Evolutionary conservation across 2,797 vertebrate genomes (phyloP).

Genomic region (Corythornis leucogaster): DNA sequence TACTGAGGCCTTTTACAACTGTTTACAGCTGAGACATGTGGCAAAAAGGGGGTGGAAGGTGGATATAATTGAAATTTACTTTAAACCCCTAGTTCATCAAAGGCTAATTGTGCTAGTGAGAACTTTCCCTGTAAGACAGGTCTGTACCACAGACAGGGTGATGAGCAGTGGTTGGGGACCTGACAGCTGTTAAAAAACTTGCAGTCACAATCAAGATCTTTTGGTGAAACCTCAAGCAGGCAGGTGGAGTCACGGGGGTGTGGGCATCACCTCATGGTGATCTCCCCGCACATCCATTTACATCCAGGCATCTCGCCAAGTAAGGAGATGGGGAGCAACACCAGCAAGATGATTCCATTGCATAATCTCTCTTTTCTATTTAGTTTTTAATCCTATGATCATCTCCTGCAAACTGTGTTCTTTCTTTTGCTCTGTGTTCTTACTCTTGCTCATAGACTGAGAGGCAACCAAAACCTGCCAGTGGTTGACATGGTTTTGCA

Average conservation of each 20-base stretch:
- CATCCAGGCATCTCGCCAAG: background rate
- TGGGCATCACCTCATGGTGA: accelerated
- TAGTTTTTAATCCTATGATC: background rate
- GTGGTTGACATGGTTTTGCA: background rate
- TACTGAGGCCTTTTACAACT: background rate
- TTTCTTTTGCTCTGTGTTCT: background rate
- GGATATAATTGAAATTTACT: background rate
- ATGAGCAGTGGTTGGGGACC: background rate
- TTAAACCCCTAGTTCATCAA: background rate
- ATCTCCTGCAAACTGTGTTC: background rate
- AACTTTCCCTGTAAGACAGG: background rate
- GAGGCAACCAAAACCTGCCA: background rate
- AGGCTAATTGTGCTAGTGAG: background rate
- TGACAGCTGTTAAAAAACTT: background rate
- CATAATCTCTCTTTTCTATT: background rate
- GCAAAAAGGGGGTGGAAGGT: background rate
- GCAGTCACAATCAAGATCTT: background rate
- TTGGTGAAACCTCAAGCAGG: background rate
- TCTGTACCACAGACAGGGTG: background rate
- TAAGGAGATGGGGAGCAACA: background rate
- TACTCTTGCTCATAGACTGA: background rate
- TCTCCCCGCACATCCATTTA: background rate
- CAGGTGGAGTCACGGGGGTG: background rate
- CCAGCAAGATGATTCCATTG: background rate
- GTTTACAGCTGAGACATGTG: background rate